These are phyloP conservation scores for Cerceris rybyensis DNA, from an alignment of 2,888 invertebrate genomes.

Conservation along the genomic window DNA sequence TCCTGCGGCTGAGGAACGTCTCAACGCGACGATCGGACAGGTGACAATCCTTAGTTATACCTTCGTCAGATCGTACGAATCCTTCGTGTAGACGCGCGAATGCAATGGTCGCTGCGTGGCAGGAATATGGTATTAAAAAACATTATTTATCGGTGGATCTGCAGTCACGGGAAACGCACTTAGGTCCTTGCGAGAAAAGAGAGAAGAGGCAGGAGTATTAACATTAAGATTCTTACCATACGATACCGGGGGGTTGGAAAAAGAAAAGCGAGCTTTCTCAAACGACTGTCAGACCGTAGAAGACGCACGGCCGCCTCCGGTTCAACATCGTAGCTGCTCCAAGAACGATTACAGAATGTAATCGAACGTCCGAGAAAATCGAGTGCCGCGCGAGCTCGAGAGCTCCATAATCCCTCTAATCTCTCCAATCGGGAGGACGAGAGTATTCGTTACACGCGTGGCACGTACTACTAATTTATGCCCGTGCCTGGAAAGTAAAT, in stretches of 20 bases:
- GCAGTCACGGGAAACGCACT: slow-evolving; percentile 35
- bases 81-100: slow-evolving; percentile 48
- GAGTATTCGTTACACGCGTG: slow-evolving; percentile 69
- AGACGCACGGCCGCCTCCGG: slow-evolving; percentile 46
- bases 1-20: neutral
- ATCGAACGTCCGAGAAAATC: slow-evolving; percentile 55
- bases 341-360: slow-evolving; percentile 34
- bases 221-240: slow-evolving; percentile 58
- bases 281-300: slow-evolving; percentile 32
- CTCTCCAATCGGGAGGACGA: slow-evolving; percentile 62
- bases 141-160: slow-evolving; percentile 65
- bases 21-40: slow-evolving; percentile 38
- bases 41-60: slow-evolving; percentile 38
- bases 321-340: slow-evolving; percentile 19
- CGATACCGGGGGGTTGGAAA: slow-evolving; percentile 33
- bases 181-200: slow-evolving; percentile 21
- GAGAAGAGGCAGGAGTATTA: slow-evolving; percentile 23
- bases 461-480: slow-evolving; percentile 73
- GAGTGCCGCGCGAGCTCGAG: slow-evolving; percentile 21
- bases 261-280: slow-evolving; percentile 45
- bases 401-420: slow-evolving; percentile 64
- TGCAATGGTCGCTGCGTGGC: slow-evolving; percentile 56
- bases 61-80: slow-evolving; percentile 27
- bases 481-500: slow-evolving; percentile 69
- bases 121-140: slow-evolving; percentile 64